phyloP scores from a whole-genome alignment of 2,888 invertebrate species.

The Phalangium opilio region DNA sequence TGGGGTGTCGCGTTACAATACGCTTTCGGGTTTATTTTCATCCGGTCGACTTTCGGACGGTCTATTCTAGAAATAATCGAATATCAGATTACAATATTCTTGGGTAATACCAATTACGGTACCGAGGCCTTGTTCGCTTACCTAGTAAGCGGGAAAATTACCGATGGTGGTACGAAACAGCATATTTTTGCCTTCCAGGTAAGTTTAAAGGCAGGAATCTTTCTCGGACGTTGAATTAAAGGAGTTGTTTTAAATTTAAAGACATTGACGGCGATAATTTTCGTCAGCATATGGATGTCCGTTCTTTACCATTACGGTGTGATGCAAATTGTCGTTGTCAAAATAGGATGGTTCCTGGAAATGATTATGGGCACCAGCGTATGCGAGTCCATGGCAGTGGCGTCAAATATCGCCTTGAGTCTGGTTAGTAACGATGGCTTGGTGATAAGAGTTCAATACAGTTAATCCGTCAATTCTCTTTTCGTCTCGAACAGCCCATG shows the following conservation, averaged over 20 bases:
- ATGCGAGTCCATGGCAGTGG: neutral
- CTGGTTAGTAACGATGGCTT: neutral
- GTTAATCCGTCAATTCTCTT: too few species aligned
- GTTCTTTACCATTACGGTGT: neutral
- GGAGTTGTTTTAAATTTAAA: neutral
- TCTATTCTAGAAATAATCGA: slow-evolving; percentile 51
- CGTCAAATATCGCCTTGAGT: neutral
- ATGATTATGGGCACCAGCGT: neutral
- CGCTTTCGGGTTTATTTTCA: slow-evolving; percentile 32
- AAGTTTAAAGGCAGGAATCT: too few species aligned
- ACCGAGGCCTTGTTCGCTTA: slow-evolving; percentile 67
- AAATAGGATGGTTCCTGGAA: neutral
- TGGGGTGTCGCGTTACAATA: slow-evolving; percentile 36
- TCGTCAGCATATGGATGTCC: neutral
- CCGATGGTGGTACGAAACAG: slow-evolving; percentile 27
- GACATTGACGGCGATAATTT: neutral
- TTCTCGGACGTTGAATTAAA: too few species aligned
- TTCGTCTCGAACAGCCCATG: neutral
- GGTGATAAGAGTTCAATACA: too few species aligned
- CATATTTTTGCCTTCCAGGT: slow-evolving; percentile 65
- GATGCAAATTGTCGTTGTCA: neutral
- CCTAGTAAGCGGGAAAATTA: slow-evolving; percentile 19
- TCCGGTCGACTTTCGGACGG: slow-evolving; percentile 46
- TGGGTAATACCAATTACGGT: slow-evolving; percentile 61
- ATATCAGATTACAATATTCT: slow-evolving; percentile 48